Evolutionary conservation across 1,140 invertebrate species (phyloP).

Genomic region (Musca domestica): DNA sequence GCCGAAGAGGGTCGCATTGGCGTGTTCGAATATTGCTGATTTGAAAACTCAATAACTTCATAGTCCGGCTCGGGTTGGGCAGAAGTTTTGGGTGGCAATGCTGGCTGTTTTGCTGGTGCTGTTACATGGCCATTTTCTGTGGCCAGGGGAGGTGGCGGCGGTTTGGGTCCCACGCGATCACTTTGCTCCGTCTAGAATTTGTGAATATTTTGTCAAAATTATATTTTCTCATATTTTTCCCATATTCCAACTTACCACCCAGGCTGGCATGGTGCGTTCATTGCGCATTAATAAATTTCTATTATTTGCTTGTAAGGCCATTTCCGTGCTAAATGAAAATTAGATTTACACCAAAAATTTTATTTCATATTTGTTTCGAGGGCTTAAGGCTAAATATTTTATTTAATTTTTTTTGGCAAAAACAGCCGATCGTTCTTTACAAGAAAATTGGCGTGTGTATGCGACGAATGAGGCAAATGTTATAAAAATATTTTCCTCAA

Average conservation of each 20-base stretch:
- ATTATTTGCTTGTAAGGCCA: conserved; percentile 22
- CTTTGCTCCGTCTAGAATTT: conserved; percentile 37
- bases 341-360: not conserved
- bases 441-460: no score
- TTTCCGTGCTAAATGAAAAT: not conserved
- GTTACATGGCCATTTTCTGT: conserved; percentile 27
- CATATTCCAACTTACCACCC: conserved; percentile 65
- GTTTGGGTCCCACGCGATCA: conserved; percentile 49
- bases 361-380: no score
- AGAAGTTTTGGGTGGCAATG: conserved; percentile 53
- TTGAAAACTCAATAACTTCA: conserved; percentile 78
- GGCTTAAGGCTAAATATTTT: not conserved
- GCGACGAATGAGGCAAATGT: no score
- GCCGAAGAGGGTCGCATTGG: conserved; percentile 44
- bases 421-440: no score
- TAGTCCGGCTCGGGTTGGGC: conserved; percentile 71
- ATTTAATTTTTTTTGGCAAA: not conserved
- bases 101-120: conserved; percentile 43
- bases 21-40: conserved; percentile 64
- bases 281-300: conserved; percentile 34
- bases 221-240: not conserved
- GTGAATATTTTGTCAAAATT: not conserved
- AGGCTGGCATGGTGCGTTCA: conserved; percentile 65
- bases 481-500: not conserved
- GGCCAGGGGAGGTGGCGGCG: conserved; percentile 41